A percentile compares a stretch with the other conserved stretches of the same genome.
These are phyloP conservation scores for Megaceryle maxima DNA, from an alignment of 2,113 vertebrate species.

Conservation along the genomic window DNA sequence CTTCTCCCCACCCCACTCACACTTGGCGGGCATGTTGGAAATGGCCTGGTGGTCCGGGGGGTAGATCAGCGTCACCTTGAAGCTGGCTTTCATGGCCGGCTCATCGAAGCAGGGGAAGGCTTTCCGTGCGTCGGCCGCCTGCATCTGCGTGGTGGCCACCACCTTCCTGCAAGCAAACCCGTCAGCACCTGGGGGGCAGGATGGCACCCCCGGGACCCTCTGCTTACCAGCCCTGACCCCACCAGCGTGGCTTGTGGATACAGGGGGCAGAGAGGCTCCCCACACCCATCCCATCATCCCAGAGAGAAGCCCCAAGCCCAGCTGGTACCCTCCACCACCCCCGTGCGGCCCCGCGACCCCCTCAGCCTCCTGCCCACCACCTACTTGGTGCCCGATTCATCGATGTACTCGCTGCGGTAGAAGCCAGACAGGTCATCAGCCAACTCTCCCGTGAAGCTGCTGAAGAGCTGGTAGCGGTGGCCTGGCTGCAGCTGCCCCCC, in stretches of 20 bases:
- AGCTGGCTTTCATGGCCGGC: constrained; percentile 91
- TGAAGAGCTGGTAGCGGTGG: constrained; percentile 75
- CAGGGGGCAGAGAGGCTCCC: background rate
- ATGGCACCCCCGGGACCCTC: too few relatives aligned
- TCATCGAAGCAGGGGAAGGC: constrained; percentile 96
- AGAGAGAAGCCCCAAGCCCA: background rate
- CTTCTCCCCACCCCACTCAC: constrained; percentile 54
- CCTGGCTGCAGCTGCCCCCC: background rate
- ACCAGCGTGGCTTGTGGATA: too few relatives aligned
- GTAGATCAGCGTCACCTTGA: constrained; percentile 83
- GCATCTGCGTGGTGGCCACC: constrained; percentile 94
- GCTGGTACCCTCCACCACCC: rapidly evolving
- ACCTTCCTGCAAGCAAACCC: constrained; percentile 73
- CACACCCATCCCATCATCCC: background rate
- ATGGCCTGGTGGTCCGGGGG: constrained; percentile 59
- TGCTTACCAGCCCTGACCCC: rapidly evolving
- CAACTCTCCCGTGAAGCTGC: constrained; percentile 83
- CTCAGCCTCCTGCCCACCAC: background rate
- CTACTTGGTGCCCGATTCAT: constrained; percentile 73
- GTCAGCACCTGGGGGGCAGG: rapidly evolving
- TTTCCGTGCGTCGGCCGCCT: constrained; percentile 87
- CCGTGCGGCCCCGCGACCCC: rapidly evolving
- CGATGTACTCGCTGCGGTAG: constrained; percentile 91
- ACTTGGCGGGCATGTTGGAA: constrained; percentile 81
- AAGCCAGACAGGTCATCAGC: constrained; percentile 90